Evolutionary conservation across 2,888 invertebrate genomes (phyloP), one percentile per base, ranked within the genome.

Genomic region (Matsumyia berberina): DNA sequence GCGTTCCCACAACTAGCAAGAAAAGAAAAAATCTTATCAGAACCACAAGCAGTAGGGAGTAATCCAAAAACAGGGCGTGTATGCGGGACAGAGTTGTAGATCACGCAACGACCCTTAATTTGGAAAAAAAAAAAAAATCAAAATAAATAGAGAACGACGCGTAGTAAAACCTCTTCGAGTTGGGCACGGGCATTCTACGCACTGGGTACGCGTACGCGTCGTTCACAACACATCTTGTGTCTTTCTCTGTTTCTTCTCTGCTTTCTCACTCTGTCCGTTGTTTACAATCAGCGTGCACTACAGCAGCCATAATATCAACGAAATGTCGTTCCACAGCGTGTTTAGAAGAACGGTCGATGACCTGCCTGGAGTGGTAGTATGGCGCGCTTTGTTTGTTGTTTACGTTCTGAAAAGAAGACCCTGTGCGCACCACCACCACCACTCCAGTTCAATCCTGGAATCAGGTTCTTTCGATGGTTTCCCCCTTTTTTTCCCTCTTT

Each of bases 281-380:
- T 74, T 80, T 74, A 62, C 62, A 74, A 24, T 60, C 29, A 44
- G 39, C 29, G n/a, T n/a, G 33, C n/a, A 9, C 29, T 64, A 15
- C 35, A 64, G 37, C 53, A 39, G 60, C 74, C 62, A 64, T 44
- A 81, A 69, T 55, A 81, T 77, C 81, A 76, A 77, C 69, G 77
- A 70, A 79, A 73, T 73, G 64, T 73, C 51, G 73, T 49, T 55
- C 19, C 3, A 39, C 31, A 64, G 46, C 19, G 70, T 77, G 57
- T 70, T 81, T 70, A 62, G 35, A 81, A 62, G 69, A 64, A 51
- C 64, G 77, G 81, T 81, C 81, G 77, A 77, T 81, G 81, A 81
- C 81, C 81, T 42, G 67, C 19, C 49, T 19, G 44, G 24, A 76
- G 35, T 58, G 66, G 37, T 70, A 58, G 29, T 58, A 69, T 64